These are phyloP conservation scores for Andrena camellia DNA, from an alignment of 2,888 invertebrate species.

Conservation along the genomic window DNA sequence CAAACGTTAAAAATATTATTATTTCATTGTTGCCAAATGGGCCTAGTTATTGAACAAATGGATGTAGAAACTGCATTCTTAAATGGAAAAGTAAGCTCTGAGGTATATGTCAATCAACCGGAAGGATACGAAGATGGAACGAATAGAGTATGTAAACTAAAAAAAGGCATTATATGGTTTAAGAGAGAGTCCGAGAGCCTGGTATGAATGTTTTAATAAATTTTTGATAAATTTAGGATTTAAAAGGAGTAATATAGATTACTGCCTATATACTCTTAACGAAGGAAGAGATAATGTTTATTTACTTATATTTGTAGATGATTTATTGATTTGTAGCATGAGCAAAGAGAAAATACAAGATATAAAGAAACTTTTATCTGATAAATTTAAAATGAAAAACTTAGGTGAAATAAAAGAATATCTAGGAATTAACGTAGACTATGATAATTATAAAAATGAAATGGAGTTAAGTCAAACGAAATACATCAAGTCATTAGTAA, in stretches of 20 bases:
- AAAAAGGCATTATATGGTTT: too few relatives aligned
- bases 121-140: too few relatives aligned
- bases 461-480: constrained; percentile 1
- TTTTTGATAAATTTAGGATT: constrained; percentile 19
- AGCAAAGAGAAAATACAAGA: not conserved
- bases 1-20: too few relatives aligned
- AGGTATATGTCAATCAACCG: too few relatives aligned
- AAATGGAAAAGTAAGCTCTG: too few relatives aligned
- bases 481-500: constrained; percentile 33
- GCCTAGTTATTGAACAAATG: too few relatives aligned
- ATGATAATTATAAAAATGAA: not conserved
- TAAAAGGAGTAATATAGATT: constrained; percentile 7
- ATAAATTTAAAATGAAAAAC: constrained; percentile 4
- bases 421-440: constrained; percentile 3
- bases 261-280: constrained; percentile 5
- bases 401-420: constrained; percentile 3
- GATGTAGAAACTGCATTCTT: too few relatives aligned
- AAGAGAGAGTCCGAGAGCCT: not conserved
- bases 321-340: constrained; percentile 11
- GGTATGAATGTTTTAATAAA: constrained; percentile 39
- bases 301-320: constrained; percentile 11
- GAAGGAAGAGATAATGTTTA: not conserved
- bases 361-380: not conserved
- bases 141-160: too few relatives aligned
- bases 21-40: too few relatives aligned